Conservation (phyloP, 2,113 vertebrate species). For the cat (Felis catus) region DNA sequence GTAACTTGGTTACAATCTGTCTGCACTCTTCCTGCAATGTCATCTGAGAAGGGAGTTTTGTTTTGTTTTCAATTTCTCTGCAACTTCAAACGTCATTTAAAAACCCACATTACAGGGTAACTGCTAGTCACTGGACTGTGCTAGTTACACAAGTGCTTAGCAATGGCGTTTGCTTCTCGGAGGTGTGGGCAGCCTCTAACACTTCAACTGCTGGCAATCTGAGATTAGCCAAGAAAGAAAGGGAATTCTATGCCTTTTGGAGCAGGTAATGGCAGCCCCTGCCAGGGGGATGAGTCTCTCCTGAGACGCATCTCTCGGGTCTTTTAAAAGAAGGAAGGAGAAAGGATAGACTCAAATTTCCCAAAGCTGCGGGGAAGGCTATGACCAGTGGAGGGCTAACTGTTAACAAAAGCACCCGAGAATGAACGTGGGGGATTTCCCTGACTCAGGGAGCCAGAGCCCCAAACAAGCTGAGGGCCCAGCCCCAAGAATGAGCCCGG, state of each 20-base stretch:
- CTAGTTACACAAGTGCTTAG: neutral
- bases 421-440: neutral
- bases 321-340: conserved; percentile 4
- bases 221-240: neutral
- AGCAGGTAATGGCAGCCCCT: neutral
- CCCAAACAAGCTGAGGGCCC: neutral
- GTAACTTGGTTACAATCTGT: neutral
- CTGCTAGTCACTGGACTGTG: neutral
- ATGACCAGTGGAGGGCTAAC: neutral
- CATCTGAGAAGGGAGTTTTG: neutral
- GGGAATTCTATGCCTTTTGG: neutral
- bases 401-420: neutral
- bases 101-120: neutral
- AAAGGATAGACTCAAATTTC: neutral
- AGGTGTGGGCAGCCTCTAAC: neutral
- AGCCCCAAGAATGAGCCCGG: neutral
- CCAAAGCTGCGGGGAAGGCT: neutral
- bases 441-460: neutral
- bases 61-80: neutral
- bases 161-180: neutral
- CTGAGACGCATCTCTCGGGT: neutral
- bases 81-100: neutral
- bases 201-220: neutral
- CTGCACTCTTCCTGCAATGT: neutral
- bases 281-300: neutral